Percentiles rank a stretch among this genome's conserved stretches.
These are phyloP conservation scores for Bubo scandiacus DNA, from an alignment of 2,113 vertebrate genomes.

Conservation along the genomic window DNA sequence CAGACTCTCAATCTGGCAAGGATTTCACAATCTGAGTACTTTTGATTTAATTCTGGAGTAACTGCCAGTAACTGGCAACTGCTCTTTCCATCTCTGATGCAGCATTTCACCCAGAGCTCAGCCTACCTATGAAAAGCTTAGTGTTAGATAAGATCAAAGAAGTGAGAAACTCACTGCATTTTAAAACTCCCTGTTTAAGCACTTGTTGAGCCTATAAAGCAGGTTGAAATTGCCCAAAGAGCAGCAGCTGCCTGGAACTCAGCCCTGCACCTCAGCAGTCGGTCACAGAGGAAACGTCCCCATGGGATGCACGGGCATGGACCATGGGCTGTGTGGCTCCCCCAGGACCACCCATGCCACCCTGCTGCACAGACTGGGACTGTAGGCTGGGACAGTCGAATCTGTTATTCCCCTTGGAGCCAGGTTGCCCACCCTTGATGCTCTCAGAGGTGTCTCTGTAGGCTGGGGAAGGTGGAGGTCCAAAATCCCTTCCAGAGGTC, in stretches of 20 bases:
- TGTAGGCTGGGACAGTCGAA: background rate
- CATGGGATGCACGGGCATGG: background rate
- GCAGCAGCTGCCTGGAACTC: background rate
- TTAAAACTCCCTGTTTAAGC: background rate
- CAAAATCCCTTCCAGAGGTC: background rate
- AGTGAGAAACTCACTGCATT: background rate
- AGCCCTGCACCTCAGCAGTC: rapidly evolving
- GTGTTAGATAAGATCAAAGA: constrained; percentile 40
- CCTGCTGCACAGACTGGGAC: rapidly evolving
- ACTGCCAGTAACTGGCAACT: background rate
- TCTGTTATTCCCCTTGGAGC: background rate
- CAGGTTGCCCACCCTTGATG: background rate
- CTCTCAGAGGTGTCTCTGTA: background rate
- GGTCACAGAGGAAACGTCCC: background rate
- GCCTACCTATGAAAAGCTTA: constrained; percentile 6
- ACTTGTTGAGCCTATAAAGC: background rate
- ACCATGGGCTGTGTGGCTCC: rapidly evolving
- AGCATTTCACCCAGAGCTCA: constrained; percentile 7
- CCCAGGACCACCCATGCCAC: background rate
- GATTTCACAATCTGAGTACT: background rate
- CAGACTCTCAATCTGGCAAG: background rate
- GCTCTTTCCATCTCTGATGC: constrained; percentile 39
- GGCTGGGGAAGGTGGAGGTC: background rate
- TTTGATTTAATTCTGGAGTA: constrained; percentile 17
- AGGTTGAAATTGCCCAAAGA: background rate